Evolutionary conservation across 2,113 vertebrate species (phyloP), one percentile per base, ranked within the genome.

Genomic region (Nibea coibor): DNA sequence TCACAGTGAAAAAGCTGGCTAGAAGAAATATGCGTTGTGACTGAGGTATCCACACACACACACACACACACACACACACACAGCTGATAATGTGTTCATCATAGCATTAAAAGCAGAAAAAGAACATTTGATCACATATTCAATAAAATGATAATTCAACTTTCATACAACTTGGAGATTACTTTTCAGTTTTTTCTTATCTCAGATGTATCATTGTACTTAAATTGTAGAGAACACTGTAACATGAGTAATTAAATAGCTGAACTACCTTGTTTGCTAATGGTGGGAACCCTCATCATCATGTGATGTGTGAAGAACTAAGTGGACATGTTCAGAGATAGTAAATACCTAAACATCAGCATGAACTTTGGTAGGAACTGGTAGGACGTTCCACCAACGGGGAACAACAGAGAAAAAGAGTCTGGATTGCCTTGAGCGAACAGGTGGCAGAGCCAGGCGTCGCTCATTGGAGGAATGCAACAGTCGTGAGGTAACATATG

Each of bases 51-150:
- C 35, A 39, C 28, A 31, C 28, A 31, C 28, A 31, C 35, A 39
- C 7, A 35, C 35, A 35, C 35, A 35, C 35, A 35, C 35, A 35
- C 35, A 66, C 50, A 31, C 69, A 28, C 35, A 65, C 50, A 3
- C 3, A 65, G 9, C 48, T 65, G 61, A 56, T 54, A 54, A 54
- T 56, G 39, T 56, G 39, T 31, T 66, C 16, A 45, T 74, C 47
- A 73, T 50, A 10, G 31, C 45, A 51, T 56, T 11, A 65, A 45
- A 45, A 43, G 51, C 35, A 47, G 26, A 28, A 45, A 31, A 75
- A n/a, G 2, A n/a, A 3, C 63, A 35, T 58, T 19, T 48, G 51
- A 66, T 67, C 63, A n/a, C 31, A 2, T 6, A 16, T 31, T 28
- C 9, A 42, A 17, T 8, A 26, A 57, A 42, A 26, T 50, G 48